A percentile compares a stretch with the other conserved stretches of the same genome.
phyloP scores from a whole-genome alignment of 2,113 vertebrate genomes.

The Antennarius striatus region DNA sequence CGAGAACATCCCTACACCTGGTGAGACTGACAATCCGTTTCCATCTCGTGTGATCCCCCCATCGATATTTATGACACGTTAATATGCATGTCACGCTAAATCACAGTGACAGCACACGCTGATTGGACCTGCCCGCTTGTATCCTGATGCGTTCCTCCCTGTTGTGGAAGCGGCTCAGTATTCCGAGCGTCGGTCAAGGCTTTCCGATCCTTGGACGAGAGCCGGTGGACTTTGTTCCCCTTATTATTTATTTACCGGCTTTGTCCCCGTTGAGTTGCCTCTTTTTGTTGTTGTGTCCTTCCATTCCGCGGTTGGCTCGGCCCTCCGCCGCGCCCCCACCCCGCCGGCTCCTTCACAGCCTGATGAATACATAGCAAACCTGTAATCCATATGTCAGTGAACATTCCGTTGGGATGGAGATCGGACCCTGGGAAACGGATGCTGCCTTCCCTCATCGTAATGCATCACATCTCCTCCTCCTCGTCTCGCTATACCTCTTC shows the following conservation, averaged over 20 bases:
- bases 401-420: conserved; percentile 29
- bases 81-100: no score
- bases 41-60: not conserved
- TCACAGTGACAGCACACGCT: no score
- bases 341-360: conserved; percentile 1
- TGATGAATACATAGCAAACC: conserved; percentile 38
- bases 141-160: no score
- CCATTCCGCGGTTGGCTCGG: not conserved
- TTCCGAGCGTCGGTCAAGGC: not conserved
- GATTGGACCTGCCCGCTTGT: no score
- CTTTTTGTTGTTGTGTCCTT: not conserved
- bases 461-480: conserved; percentile 41
- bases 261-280: conserved; percentile 23
- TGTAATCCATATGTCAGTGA: conserved; percentile 39
- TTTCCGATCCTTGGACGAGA: not conserved
- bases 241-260: conserved; percentile 34
- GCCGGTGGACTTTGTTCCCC: conserved; percentile 16
- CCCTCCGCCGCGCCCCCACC: not conserved
- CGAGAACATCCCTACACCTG: no score
- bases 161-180: conserved; percentile 3
- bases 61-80: not conserved
- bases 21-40: not conserved
- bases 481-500: conserved; percentile 18
- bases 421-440: conserved; percentile 42
- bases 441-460: conserved; percentile 54